Percentiles rank a stretch among this genome's conserved stretches.
phyloP scores from a whole-genome alignment of 2,113 vertebrate genomes.

The Amazona vittata region DNA sequence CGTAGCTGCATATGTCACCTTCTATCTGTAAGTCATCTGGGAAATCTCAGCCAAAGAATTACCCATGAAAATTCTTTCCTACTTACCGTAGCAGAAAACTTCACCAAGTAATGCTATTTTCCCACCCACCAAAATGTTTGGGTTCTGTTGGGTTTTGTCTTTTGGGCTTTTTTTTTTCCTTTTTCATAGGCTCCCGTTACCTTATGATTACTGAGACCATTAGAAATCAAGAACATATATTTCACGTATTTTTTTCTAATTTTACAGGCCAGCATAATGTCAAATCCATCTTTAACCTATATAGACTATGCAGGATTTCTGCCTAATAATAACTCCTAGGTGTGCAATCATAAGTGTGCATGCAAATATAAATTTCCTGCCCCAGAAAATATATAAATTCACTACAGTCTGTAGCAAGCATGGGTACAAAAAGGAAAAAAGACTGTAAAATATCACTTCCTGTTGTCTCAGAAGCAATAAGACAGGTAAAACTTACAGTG shows the following conservation, averaged over 20 bases:
- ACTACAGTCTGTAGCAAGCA: background rate
- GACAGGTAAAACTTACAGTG: background rate
- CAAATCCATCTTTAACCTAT: background rate
- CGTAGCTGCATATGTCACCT: background rate
- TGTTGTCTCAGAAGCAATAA: background rate
- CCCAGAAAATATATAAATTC: background rate
- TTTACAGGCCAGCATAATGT: background rate
- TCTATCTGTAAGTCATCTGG: background rate
- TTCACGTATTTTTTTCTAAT: background rate
- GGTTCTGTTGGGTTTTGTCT: rapidly evolving
- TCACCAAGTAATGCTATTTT: background rate
- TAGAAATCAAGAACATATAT: background rate
- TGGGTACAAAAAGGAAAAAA: background rate
- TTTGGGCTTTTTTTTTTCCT: background rate
- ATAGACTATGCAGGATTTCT: background rate
- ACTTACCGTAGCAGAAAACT: background rate
- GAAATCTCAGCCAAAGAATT: background rate
- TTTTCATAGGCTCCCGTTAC: background rate
- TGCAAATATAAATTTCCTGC: background rate
- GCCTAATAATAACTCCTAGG: background rate
- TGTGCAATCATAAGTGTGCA: background rate
- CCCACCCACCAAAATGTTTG: background rate
- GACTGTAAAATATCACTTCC: background rate
- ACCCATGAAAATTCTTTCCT: conserved; percentile 38
- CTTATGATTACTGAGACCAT: background rate